Base-by-base conservation (phyloP, 1,140 invertebrate genomes). In the Penaeus japonicus region DNA sequence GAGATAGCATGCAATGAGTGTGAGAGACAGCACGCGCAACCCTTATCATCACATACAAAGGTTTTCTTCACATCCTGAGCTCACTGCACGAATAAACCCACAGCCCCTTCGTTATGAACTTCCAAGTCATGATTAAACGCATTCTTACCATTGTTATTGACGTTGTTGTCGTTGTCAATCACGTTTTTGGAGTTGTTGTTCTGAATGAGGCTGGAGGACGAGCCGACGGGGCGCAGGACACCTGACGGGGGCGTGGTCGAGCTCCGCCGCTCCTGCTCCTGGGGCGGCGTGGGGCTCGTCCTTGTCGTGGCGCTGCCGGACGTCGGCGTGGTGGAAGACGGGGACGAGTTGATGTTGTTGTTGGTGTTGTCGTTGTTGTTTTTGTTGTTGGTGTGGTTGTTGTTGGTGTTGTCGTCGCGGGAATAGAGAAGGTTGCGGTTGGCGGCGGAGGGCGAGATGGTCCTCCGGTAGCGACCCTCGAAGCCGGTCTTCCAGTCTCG, bases 391-490 rank as follows among this genome's bases (percentile, higher is more conserved):
- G 54, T 80, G 39, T 78, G 35, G 77, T 81, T 87, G 78, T 57
- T 88, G 35, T 79, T 90, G 30, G 85, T 84, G 79, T 59, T 81
- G 73, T 79, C 73, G 17, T 79, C 82, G 18, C 73, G 65, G 57
- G 85, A 53, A 53, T 73, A 90, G 84, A 87, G 81, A 30, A 84
- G 59, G 54, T 87, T 90, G 24, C 89, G 73, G 85, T 87, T 91
- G 39, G 91, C 89, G 7, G 91, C 91, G 35, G 95, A 95, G 1
- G 95, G 95, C 53, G 95, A 96, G 92, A 96, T 94, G 1, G 95
- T 96, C 53, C 95, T 92, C 91, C 96, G 95, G 92, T 96, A 96
- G 91, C 95, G 96, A 80, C 96, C 96, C 91, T 96, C 94, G 91
- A 94, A 95, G 91, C 96, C 94, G 70, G 94, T 94, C 65, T 94